Evolutionary conservation across 1,140 invertebrate species (phyloP), one percentile per base, ranked within the genome.

Genomic region (Cydia amplana): DNA sequence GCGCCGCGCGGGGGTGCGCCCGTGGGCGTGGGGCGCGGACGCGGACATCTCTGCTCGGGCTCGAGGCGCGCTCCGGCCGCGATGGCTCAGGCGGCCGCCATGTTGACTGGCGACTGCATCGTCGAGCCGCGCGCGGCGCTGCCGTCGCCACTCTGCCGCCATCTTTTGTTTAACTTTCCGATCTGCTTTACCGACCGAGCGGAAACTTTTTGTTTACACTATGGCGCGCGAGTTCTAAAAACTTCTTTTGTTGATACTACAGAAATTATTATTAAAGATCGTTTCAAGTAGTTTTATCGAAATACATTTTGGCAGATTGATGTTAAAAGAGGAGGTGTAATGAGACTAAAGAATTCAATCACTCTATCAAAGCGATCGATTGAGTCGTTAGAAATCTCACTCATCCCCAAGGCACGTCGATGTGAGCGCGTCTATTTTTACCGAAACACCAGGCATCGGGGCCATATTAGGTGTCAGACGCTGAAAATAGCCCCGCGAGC

Each of bases 1-100:
- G 87, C 96, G 95, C 91, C 94, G 95, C 74, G 94, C 90, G 88
- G 94, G 91, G 93, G 91, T 90, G 88, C 86, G 90, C 88, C 90
- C 90, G 93, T 94, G 89, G 86, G 86, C 88, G 89, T 92, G 88
- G 93, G 94, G 95, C 94, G 93, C 94, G 87, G 93, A 84, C 93
- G 91, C 88, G 86, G 91, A 92, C 91, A 91, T 91, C 78, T 89
- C 89, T 90, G 85, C 80, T 82, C 83, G 75, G 81, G 85, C 80
- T 82, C 83, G 75, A 82, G 83, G 83, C 86, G 88, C 94, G 87
- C 85, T 87, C 90, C 93, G 92, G 93, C 95, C 94, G 94, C 94
- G 88, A 93, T 87, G 93, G 91, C 88, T 93, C 89, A 85, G 87
- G 90, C 90, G 93, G 93, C 93, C 86, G 89, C 92, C 90, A 93